Base-by-base conservation (phyloP, 2,797 vertebrate genomes). In the Myotis myotis region DNA sequence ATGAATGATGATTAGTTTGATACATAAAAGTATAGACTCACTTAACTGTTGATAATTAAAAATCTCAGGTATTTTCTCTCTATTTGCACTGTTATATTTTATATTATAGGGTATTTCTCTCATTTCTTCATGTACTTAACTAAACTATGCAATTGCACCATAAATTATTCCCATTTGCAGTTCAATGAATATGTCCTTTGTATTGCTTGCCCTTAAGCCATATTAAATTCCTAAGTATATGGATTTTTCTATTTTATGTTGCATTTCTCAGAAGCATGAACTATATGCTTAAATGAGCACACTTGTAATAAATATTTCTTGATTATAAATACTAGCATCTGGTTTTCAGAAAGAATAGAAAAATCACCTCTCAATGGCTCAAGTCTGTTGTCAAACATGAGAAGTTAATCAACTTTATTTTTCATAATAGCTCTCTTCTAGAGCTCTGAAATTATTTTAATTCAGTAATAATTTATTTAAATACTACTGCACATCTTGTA, bases 51-150 rank as follows among this genome's bases (percentile, higher is more conserved):
- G 78, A 49, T 36, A 70, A 51, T 76, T 91, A 66, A 60, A 92
- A 87, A 80, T 62, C 3, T 71, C 25, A 36, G 30, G 22, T 25
- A 55, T 79, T 89, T 91, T 94, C 13, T 64, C 25, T 64, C 75
- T 85, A 11, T 57, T 68, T 38, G 3, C 22, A 66, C 41, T n/a
- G 1, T 36, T 87, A 60, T 64, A 84, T 71, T 36, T 93, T 78
- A 60, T 71, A 57, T 41, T 44, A 11, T 6, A 84, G 6, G 0
- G 20, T 23, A 20, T 71, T 93, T 94, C 23, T 64, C 36, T 89
- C 53, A 90, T 81, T 93, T 89, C 38, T 75, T 87, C 20, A 93
- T 87, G 93, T 95, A 66, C 51, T 93, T 89, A 71, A 30, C 36
- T 64, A 76, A 93, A 72, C 5, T 81, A n/a, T 68, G 41, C 25